Evolutionary conservation across 1,140 invertebrate species (phyloP).

Genomic region (Micrasema longulum): DNA sequence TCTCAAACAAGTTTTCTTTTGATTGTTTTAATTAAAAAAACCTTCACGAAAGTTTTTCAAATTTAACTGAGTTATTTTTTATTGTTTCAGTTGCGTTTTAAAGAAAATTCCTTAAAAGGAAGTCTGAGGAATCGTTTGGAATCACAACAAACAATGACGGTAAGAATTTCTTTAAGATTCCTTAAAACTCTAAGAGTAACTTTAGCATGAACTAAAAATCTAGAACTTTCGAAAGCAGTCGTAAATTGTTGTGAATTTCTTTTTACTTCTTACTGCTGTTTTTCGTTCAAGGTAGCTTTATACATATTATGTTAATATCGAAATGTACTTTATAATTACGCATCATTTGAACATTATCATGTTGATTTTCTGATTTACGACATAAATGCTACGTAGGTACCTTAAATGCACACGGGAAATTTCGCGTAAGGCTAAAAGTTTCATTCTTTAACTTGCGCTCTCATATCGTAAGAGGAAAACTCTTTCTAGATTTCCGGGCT

Average conservation of each 20-base stretch:
- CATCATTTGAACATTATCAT: neutral
- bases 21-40: conserved; percentile 36
- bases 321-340: neutral
- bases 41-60: conserved; percentile 19
- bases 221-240: conserved; percentile 7
- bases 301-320: too few relatives aligned
- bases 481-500: too few relatives aligned
- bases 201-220: conserved; percentile 13
- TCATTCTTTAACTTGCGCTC: too few relatives aligned
- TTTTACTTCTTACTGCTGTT: neutral
- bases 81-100: conserved; percentile 40
- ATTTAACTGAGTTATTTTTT: conserved; percentile 31
- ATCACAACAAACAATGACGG: conserved; percentile 38
- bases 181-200: conserved; percentile 6
- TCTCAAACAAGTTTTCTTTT: conserved; percentile 17
- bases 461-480: too few relatives aligned
- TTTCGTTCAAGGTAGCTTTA: too few relatives aligned
- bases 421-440: neutral
- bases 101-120: conserved; percentile 28
- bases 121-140: conserved; percentile 30
- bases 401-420: neutral
- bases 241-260: conserved; percentile 18
- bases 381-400: neutral
- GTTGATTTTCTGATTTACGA: neutral
- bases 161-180: conserved; percentile 36